Percentiles rank a stretch among this genome's conserved stretches.
Evolutionary conservation across 2,113 vertebrate genomes (phyloP).

Genomic region (Herpetotheres cachinnans): DNA sequence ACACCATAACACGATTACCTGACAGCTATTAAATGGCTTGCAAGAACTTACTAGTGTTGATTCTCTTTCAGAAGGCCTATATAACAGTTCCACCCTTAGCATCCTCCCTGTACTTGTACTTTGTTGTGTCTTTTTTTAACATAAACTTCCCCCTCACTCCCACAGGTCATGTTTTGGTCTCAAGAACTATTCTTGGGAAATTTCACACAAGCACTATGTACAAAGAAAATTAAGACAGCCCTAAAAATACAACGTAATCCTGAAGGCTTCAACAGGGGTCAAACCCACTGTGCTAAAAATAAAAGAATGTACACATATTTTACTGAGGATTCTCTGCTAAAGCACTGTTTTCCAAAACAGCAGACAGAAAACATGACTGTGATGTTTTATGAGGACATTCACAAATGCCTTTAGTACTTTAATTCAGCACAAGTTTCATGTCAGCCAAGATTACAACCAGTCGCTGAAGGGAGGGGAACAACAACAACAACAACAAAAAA

Average conservation of each 20-base stretch:
- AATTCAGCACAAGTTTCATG: neutral
- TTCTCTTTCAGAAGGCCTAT: neutral
- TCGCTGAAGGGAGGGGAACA: neutral
- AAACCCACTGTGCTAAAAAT: neutral
- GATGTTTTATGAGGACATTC: neutral
- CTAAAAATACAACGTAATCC: neutral
- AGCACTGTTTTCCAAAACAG: neutral
- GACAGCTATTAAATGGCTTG: slow-evolving; percentile 3
- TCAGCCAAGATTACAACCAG: neutral
- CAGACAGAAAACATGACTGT: neutral
- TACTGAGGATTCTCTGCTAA: neutral
- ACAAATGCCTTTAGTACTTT: neutral
- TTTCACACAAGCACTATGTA: neutral
- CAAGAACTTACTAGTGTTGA: neutral
- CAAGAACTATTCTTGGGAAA: neutral
- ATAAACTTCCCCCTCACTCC: neutral
- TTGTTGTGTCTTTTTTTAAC: slow-evolving; percentile 12
- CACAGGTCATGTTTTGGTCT: neutral
- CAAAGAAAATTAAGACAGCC: neutral
- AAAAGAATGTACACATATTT: neutral
- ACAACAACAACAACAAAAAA: neutral
- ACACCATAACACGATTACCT: neutral
- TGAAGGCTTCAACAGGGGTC: neutral
- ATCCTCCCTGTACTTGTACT: neutral
- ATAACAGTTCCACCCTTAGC: slow-evolving; percentile 9